Base-by-base conservation (phyloP, 2,888 invertebrate genomes). In the Onchidella celtica region DNA sequence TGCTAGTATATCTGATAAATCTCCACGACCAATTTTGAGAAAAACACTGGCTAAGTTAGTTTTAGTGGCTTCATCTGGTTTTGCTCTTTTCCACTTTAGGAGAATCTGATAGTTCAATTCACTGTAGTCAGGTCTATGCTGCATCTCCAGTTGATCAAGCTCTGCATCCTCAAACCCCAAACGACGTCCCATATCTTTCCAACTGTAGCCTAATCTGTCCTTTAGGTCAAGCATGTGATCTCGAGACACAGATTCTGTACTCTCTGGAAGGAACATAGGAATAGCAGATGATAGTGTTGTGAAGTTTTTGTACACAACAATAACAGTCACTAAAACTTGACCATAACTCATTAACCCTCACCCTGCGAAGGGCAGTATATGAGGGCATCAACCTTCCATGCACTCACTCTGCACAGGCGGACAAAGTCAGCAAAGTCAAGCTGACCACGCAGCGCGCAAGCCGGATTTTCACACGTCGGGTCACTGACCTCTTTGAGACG, bases 181-280 rank as follows among this genome's bases (percentile, higher is more conserved):
- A 24, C 79, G 61, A 14, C 72, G 79, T 17, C 72, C 79, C 38
- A 79, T 32, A 55, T 73, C 73, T 40, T 73, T 79, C 79, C 79
- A 79, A 24, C 73, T 73, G 3, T 11, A 4, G 63, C 79, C 79
- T 1, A 79, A 38, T 34, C 36, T 21, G 34, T 73, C 65, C 57
- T 72, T 65, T 24, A 79, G 47, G 29, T 47, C 32, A 24, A 72
- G 34, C 32, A 59, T 32, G 21, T 79, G 79, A 29, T 72, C 73
- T 6, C 17, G 3, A 17, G 57, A 68, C 17, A 77, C 21, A 55
- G 36, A 36, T 27, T 24, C 57, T 9, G 32, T 55, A 6, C 55
- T 55, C 36, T 57, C 77, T 77, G 55, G 69, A 47, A 47, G n/a
- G n/a, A n/a, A n/a, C n/a, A n/a, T n/a, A n/a, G n/a, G n/a, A n/a